Base-by-base conservation (phyloP, 35 echinoderm and acorn worm species). In the Ophioderma brevispina region DNA sequence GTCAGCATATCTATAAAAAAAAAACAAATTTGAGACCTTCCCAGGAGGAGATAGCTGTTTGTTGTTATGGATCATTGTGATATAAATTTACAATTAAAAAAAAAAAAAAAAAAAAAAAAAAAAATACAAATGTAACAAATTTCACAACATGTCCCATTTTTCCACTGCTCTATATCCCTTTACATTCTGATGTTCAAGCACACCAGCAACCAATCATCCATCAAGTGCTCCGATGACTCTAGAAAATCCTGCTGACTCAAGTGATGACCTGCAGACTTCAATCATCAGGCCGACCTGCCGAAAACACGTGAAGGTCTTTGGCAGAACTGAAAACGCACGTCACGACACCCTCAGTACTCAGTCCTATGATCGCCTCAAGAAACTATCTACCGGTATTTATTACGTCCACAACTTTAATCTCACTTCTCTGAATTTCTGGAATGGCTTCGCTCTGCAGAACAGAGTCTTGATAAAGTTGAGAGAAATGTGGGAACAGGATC, bases 101-200 rank as follows among this genome's bases (percentile, higher is more conserved):
- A n/a, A n/a, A n/a, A n/a, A n/a, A n/a, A n/a, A n/a, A n/a, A n/a
- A n/a, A n/a, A n/a, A n/a, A n/a, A n/a, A n/a, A n/a, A n/a, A n/a
- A n/a, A n/a, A n/a, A n/a, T n/a, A n/a, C n/a, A n/a, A n/a, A n/a
- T n/a, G n/a, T n/a, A n/a, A n/a, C n/a, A n/a, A n/a, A n/a, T n/a
- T n/a, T n/a, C n/a, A n/a, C n/a, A n/a, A n/a, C n/a, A n/a, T n/a
- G n/a, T n/a, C n/a, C n/a, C n/a, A n/a, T n/a, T n/a, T n/a, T n/a
- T n/a, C n/a, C n/a, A n/a, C n/a, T n/a, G n/a, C n/a, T n/a, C n/a
- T n/a, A n/a, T n/a, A n/a, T n/a, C n/a, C 89, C 92, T 28, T 55
- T 97, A 21, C 95, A 97, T 80, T 92, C 94, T 64, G 95, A 97
- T 32, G 94, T 97, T 82, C 92, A 91, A 40, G 92, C 95, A 18